phyloP scores from a whole-genome alignment of 2,113 vertebrate genomes.

The Physeter macrocephalus region DNA sequence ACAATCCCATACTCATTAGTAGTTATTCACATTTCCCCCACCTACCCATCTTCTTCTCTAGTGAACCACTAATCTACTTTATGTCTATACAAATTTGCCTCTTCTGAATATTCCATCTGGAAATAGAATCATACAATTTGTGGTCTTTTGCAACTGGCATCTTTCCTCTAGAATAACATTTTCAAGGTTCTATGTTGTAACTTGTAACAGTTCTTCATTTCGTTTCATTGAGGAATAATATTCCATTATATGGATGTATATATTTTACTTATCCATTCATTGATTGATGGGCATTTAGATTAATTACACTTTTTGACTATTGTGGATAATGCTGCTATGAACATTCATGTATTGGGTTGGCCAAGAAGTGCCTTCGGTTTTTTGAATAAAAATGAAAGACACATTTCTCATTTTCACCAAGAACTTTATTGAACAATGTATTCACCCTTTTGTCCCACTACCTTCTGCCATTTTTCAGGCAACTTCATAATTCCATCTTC shows the following conservation, averaged over 20 bases:
- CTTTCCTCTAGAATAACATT: background rate
- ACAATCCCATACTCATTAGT: background rate
- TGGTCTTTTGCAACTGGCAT: background rate
- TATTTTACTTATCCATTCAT: background rate
- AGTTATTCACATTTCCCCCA: background rate
- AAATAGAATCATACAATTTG: background rate
- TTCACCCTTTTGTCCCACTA: too few species aligned
- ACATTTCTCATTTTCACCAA: too few species aligned
- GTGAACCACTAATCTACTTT: background rate
- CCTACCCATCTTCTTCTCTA: background rate
- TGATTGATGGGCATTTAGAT: background rate
- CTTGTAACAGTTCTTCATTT: background rate
- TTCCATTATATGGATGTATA: background rate
- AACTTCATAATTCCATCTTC: too few species aligned
- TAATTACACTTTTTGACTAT: background rate
- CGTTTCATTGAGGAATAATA: background rate
- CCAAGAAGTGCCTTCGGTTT: too few species aligned
- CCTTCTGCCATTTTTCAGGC: too few species aligned
- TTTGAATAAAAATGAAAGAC: too few species aligned
- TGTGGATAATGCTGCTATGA: background rate
- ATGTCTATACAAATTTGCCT: background rate
- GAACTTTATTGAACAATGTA: too few species aligned
- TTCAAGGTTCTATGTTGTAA: background rate
- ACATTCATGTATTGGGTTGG: background rate
- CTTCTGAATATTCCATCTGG: background rate